Percentiles rank a stretch among this genome's conserved stretches.
phyloP scores from a whole-genome alignment of 92 coral and sea anemone genomes.

The Actinernus sp. region DNA sequence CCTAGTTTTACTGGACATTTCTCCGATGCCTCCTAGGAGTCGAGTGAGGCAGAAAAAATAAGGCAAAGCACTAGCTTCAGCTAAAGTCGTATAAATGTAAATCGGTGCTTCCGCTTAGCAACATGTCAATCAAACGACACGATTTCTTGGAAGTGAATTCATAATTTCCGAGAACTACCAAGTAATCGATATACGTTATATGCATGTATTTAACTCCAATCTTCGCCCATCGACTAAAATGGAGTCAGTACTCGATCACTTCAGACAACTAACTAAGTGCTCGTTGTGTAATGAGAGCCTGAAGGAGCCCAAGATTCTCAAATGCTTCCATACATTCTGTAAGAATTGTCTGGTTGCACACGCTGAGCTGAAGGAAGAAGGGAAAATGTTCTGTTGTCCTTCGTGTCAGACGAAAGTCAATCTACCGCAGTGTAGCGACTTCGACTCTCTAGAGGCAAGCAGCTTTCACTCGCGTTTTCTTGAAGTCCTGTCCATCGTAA shows the following conservation, averaged over 20 bases:
- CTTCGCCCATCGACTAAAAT: too few species aligned
- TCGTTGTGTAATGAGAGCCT: constrained; percentile 15
- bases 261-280: constrained; percentile 9
- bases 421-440: background rate
- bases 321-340: constrained; percentile 37
- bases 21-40: too few species aligned
- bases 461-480: constrained; percentile 13
- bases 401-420: background rate
- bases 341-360: constrained; percentile 7
- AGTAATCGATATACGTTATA: too few species aligned
- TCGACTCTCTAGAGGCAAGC: constrained; percentile 11
- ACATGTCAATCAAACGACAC: too few species aligned
- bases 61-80: too few species aligned
- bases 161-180: too few species aligned
- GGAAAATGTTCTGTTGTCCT: constrained; percentile 16
- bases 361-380: constrained; percentile 4
- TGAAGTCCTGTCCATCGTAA: constrained; percentile 1
- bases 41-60: too few species aligned
- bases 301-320: constrained; percentile 16
- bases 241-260: background rate
- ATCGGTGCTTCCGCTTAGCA: too few species aligned
- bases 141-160: too few species aligned
- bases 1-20: too few species aligned
- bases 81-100: too few species aligned
- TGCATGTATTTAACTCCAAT: too few species aligned